Evolutionary conservation across 2,797 vertebrate genomes (phyloP).

Genomic region (Aplochiton taeniatus): DNA sequence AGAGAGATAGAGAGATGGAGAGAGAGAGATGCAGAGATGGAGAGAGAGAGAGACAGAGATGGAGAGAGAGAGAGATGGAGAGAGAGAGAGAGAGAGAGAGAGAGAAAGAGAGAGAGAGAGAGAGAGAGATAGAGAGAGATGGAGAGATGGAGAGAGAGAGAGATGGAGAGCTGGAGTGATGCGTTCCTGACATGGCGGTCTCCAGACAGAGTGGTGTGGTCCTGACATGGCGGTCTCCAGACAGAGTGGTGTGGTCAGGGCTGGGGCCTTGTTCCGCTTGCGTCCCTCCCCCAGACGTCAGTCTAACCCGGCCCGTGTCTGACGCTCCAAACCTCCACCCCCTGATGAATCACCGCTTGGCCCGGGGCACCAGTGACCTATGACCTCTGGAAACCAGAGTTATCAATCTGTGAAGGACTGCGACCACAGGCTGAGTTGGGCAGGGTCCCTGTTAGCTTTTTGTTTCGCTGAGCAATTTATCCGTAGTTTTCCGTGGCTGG

Average conservation of each 20-base stretch:
- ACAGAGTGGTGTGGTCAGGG: not conserved
- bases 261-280: not conserved
- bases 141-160: not conserved
- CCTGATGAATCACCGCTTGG: not conserved
- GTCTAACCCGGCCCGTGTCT: not conserved
- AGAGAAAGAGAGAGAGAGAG: constrained; percentile 10
- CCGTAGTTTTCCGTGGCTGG: not conserved
- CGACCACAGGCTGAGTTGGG: no score
- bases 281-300: constrained; percentile 3
- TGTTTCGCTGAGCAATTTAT: no score
- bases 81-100: constrained; percentile 1
- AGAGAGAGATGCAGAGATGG: not conserved
- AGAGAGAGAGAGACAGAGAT: not conserved
- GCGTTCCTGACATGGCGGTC: constrained; percentile 20
- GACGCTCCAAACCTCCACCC: constrained; percentile 11
- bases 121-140: constrained; percentile 11
- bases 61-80: not conserved
- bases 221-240: constrained; percentile 18
- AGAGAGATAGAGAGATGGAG: constrained; percentile 17
- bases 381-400: no score
- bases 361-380: no score
- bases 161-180: constrained; percentile 37
- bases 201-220: constrained; percentile 26
- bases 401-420: no score
- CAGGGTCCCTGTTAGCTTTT: no score